Evolutionary conservation across 2,888 invertebrate genomes (phyloP), one percentile per base, ranked within the genome.

Genomic region (Agrochola lychnidis): DNA sequence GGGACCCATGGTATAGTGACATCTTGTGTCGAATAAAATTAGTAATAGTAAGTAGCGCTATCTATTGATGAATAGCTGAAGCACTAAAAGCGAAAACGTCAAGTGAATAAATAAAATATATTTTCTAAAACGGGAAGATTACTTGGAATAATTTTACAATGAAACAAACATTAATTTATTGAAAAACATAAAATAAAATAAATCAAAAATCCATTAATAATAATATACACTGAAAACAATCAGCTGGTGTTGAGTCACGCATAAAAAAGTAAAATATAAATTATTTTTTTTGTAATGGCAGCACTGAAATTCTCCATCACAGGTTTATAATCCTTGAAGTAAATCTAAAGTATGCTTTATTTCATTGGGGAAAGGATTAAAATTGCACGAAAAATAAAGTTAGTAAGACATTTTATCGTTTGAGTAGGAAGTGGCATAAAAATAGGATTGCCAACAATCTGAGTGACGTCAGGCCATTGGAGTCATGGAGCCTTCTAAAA

Each of bases 371-470:
- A 90, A 96, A 94, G 92, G 92, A 87, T 83, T 90, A 94, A 81
- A 93, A 90, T 95, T 87, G 89, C 82, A 83, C 74, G 83, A 85
- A 88, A 90, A 89, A 89, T 90, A 77, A 74, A 84, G 88, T 83
- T 86, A 90, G 81, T 94, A 93, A 89, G 93, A 91, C 93, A 88
- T 94, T 94, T 92, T 92, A 91, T 92, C 89, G 90, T 91, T 91
- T 91, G 92, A 92, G 92, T 93, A 94, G 95, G 95, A 96, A 96
- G 93, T 95, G 90, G 93, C 92, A 95, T 93, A 95, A 95, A 96
- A 96, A 96, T 96, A 96, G 96, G 96, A 96, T 96, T 95, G 96
- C 96, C 96, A 96, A 96, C 96, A 94, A 94, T 95, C 93, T 91
- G 92, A 92, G 94, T 97, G 97, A 97, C 97, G 97, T 97, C 97